These are phyloP conservation scores for Carettochelys insculpta DNA, from an alignment of 2,113 vertebrate species.

Conservation along the genomic window DNA sequence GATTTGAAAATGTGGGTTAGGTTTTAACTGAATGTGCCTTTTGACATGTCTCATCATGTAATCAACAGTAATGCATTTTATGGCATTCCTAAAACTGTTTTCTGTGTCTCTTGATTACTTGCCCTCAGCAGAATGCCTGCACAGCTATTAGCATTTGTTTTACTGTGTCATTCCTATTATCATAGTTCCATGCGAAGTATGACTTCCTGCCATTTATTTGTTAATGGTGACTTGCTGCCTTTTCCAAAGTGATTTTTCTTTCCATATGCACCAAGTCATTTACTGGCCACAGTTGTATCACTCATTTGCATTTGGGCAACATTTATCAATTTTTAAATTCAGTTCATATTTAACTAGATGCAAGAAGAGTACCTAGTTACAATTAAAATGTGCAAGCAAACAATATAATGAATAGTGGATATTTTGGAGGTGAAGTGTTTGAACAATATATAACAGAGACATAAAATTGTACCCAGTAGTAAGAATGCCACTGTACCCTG, in stretches of 20 bases:
- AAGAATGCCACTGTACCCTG: not conserved
- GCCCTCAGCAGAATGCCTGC: slow-evolving; percentile 40
- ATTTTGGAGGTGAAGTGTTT: not conserved
- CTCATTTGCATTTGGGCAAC: slow-evolving; percentile 4
- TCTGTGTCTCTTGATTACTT: slow-evolving; percentile 26
- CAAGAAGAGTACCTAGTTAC: not conserved
- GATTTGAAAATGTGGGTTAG: slow-evolving; percentile 11
- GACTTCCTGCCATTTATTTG: slow-evolving; percentile 58
- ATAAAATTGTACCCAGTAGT: not conserved
- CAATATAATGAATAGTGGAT: not conserved
- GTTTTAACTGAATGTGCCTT: slow-evolving; percentile 19
- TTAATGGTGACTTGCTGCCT: slow-evolving; percentile 17
- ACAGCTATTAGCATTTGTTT: slow-evolving; percentile 42
- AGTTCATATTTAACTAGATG: not conserved
- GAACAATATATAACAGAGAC: not conserved
- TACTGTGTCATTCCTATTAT: slow-evolving; percentile 38
- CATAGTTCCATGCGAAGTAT: slow-evolving; percentile 29
- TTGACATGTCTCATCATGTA: slow-evolving; percentile 39
- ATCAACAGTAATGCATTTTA: slow-evolving; percentile 45
- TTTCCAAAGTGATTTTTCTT: not conserved
- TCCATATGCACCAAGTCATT: not conserved
- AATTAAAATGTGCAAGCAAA: not conserved
- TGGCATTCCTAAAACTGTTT: slow-evolving; percentile 18
- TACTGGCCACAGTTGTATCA: not conserved
- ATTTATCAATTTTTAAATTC: not conserved